phyloP scores from a whole-genome alignment of 2,113 vertebrate species.

The Andinoacara biseriatus region DNA sequence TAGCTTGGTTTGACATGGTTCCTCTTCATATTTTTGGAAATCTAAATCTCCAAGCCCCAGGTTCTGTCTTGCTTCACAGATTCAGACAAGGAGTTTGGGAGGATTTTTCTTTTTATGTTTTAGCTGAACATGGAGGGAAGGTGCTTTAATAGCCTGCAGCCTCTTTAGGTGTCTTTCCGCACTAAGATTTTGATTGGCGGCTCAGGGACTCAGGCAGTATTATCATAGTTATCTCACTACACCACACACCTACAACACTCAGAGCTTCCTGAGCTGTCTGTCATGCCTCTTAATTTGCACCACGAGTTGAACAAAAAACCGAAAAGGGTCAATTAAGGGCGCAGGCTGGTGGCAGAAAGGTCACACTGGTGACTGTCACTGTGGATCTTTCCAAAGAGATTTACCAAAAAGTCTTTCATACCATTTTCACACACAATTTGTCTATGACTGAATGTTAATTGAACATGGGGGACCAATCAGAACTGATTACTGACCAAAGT shows the following conservation, averaged over 20 bases:
- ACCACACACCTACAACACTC: conserved; percentile 53
- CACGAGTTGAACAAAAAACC: conserved; percentile 38
- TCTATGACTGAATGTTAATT: not conserved
- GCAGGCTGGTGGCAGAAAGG: not conserved
- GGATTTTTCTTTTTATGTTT: conserved; percentile 36
- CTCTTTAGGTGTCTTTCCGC: conserved; percentile 35
- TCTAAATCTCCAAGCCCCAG: conserved; percentile 48
- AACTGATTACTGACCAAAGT: not conserved
- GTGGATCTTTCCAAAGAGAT: not conserved
- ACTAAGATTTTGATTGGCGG: conserved; percentile 67
- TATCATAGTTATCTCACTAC: conserved; percentile 62
- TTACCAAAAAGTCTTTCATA: not conserved
- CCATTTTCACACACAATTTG: not conserved
- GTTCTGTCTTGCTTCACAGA: conserved; percentile 53
- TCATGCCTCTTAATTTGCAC: conserved; percentile 53
- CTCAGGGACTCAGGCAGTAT: conserved; percentile 45
- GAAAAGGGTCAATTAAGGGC: conserved; percentile 18
- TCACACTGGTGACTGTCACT: not conserved
- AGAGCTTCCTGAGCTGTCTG: conserved; percentile 60
- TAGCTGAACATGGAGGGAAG: conserved; percentile 31
- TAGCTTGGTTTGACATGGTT: conserved; percentile 34
- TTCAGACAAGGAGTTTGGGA: conserved; percentile 40
- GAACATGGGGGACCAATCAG: not conserved
- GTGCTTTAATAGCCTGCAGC: conserved; percentile 37
- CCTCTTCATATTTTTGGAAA: conserved; percentile 41